Evolutionary conservation across 2,797 vertebrate species (phyloP).

Genomic region (Tragopan temminckii): DNA sequence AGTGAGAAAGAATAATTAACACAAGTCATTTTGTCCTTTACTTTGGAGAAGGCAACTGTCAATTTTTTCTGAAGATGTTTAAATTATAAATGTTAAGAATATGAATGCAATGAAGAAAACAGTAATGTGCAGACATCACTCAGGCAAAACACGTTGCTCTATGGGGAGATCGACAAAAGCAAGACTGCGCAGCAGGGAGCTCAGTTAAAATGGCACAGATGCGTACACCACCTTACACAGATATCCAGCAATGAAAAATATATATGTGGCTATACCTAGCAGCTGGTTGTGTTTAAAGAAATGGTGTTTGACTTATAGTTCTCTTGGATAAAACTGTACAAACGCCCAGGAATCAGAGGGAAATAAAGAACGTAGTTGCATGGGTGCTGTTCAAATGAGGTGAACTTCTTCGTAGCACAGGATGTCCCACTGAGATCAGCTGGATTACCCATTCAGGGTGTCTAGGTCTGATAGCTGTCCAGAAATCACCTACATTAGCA

Average conservation of each 20-base stretch:
- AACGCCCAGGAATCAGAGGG: background rate
- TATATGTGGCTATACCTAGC: background rate
- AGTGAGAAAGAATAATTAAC: slow-evolving; percentile 19
- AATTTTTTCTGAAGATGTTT: slow-evolving; percentile 19
- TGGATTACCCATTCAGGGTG: background rate
- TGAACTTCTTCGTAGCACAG: background rate
- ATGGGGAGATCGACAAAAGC: slow-evolving; percentile 4
- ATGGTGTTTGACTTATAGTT: background rate
- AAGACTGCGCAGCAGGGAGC: slow-evolving; percentile 23
- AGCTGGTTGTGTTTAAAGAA: background rate
- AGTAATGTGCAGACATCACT: background rate
- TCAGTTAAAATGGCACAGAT: background rate
- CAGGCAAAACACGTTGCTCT: slow-evolving; percentile 26
- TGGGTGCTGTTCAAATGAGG: background rate
- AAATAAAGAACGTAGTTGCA: background rate
- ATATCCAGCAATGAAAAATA: background rate
- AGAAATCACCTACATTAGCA: background rate
- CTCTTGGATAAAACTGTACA: background rate
- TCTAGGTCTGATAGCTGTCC: background rate
- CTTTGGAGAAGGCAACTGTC: slow-evolving; percentile 48
- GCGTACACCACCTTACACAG: background rate
- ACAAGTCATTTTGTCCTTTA: background rate
- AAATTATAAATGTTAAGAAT: slow-evolving; percentile 33
- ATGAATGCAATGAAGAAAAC: background rate
- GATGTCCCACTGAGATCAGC: background rate